Conservation (phyloP, 1,140 invertebrate genomes). For the Neomicropteryx cornuta region DNA sequence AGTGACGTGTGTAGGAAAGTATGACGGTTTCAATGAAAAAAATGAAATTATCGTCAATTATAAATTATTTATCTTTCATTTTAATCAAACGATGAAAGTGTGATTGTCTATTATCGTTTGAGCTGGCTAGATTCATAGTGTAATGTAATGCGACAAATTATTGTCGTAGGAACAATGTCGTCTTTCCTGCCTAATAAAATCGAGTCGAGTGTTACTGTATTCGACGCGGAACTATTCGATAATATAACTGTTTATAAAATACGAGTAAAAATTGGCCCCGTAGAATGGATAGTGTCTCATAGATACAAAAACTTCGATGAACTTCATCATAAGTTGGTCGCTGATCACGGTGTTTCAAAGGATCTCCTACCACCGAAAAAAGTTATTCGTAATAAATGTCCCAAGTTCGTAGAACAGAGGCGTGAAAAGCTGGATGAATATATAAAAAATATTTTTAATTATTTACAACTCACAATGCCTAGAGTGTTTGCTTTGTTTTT, state of each 20-base stretch:
- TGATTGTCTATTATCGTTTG: too few species aligned
- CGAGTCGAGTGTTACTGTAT: constrained; percentile 29
- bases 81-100: too few species aligned
- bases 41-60: too few species aligned
- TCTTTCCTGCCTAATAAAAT: too few species aligned
- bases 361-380: constrained; percentile 87
- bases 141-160: too few species aligned
- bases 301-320: constrained; percentile 84
- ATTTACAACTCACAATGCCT: constrained; percentile 63
- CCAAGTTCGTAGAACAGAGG: constrained; percentile 76
- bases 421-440: constrained; percentile 70
- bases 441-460: constrained; percentile 62
- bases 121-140: too few species aligned
- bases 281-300: constrained; percentile 72
- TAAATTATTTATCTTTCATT: too few species aligned
- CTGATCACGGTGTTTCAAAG: constrained; percentile 66
- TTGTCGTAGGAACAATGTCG: too few species aligned
- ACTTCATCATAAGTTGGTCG: constrained; percentile 70
- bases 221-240: constrained; percentile 30
- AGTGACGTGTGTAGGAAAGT: too few species aligned
- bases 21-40: too few species aligned
- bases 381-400: constrained; percentile 51
- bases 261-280: constrained; percentile 44
- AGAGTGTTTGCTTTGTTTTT: constrained; percentile 65
- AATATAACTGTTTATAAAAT: constrained; percentile 39